Base-by-base conservation (phyloP, 2,888 invertebrate species). In the Platynereis dumerilii region DNA sequence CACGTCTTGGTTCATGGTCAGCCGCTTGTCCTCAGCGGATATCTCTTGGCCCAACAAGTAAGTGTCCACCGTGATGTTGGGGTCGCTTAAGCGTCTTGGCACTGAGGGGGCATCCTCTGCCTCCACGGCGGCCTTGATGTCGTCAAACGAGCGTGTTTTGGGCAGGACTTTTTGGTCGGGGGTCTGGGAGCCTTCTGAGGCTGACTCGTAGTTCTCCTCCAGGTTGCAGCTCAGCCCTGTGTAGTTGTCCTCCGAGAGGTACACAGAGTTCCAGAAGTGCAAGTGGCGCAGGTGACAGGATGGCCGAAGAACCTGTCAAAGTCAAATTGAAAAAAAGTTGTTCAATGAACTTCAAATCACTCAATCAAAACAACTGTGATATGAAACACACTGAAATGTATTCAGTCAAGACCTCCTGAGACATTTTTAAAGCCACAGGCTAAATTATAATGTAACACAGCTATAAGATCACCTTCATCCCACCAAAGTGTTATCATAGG, bases 121-220 rank as follows among this genome's bases (percentile, higher is more conserved):
- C 26, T 78, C 76, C 56, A 76, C 66, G 28, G 88, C 88, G 64
- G 89, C 89, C 71, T 91, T 87, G 64, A 94, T 86, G 84, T 94
- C 92, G 71, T 93, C 93, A 82, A 92, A 93, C 0, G 94, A 94
- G 75, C 93, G 87, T 26, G 93, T 93, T 82, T 93, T 93, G 27
- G 75, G 75, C 45, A 80, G 69, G 28, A 78, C 70, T 22, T 45
- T 65, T 39, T 53, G 56, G n/a, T 67, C 71, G 22, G 54, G 29
- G 27, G 44, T 29, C 55, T 42, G 54, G 28, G 39, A 28, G 29
- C 28, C 61, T 17, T 64, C 61, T 20, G 60, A 64, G 12, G 60
- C n/a, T 1, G 55, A n/a, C 57, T 45, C 44, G 34, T 29, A n/a
- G 10, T 10, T 15, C 27, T 64, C 60, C 5, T 22, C 54, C 24